phyloP scores from a whole-genome alignment of 2,888 invertebrate genomes.

The Heliconius ethilla region DNA sequence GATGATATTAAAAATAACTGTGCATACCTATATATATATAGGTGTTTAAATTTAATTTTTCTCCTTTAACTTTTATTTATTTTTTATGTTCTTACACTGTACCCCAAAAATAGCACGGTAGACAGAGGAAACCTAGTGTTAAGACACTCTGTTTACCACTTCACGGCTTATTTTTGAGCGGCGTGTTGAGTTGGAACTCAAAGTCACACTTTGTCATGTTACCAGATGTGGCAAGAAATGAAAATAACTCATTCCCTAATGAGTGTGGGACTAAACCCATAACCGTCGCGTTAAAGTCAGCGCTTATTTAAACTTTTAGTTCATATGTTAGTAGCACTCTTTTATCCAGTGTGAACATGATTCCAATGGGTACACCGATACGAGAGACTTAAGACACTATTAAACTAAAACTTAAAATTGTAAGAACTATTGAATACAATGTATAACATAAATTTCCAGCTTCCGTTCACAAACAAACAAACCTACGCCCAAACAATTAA shows the following conservation, averaged over 20 bases:
- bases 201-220: not conserved
- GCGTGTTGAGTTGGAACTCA: not conserved
- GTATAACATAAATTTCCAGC: not conserved
- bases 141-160: not conserved
- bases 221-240: not conserved
- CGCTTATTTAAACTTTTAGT: too few relatives aligned
- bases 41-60: too few relatives aligned
- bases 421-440: not conserved
- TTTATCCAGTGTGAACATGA: not conserved
- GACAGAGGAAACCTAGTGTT: not conserved
- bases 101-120: not conserved
- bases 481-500: slow-evolving; percentile 30
- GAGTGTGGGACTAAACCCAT: not conserved
- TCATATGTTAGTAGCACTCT: not conserved
- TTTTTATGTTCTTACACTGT: not conserved
- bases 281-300: not conserved
- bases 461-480: not conserved
- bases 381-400: not conserved
- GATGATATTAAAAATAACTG: too few relatives aligned
- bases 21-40: too few relatives aligned
- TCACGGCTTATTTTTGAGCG: not conserved
- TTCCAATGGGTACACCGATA: too few relatives aligned
- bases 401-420: not conserved
- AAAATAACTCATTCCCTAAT: not conserved
- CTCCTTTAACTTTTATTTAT: too few relatives aligned